Base-by-base conservation (phyloP, 2,888 invertebrate species). In the Argyresthia goedartella region DNA sequence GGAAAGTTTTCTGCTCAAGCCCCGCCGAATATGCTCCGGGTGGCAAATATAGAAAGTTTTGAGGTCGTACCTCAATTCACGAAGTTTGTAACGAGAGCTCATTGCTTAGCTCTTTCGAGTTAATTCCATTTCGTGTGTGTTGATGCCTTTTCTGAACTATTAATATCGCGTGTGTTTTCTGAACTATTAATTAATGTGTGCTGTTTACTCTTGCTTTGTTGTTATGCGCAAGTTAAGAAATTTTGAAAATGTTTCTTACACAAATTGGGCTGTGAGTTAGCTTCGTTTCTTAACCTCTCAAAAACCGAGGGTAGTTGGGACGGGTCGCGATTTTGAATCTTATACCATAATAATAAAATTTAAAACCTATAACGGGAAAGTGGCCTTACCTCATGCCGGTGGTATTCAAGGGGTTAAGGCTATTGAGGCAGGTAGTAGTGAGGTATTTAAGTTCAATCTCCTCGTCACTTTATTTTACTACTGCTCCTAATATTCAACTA, bases 31-130 rank as follows among this genome's bases (percentile, higher is more conserved):
- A 49, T 49, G 49, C 15, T 49, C 42, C 11, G 11, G 42, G 25
- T 16, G 41, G 25, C 11, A 49, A 49, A 51, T 44, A 48, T 15
- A 53, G 49, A 53, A 47, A 52, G 42, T 57, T 57, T 44, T 50
- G 49, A 53, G 52, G 46, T 53, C 53, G 34, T 50, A 15, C 48
- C 48, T 41, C 49, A 25, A 41, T 49, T 41, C 10, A 25, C 33
- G 33, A 34, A 46, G 46, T 46, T 46, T 10, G 25, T n/a, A 25
- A 34, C 46, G 49, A 41, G 39, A 41, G 25, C 25, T 49, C 41
- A 25, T 33, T 46, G n/a, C 25, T 2, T 46, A n/a, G 33, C 46
- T 16, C 14, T n/a, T 13, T 15, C 6, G 44, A 4, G 44, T 44
- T 44, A 44, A 44, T 44, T 44, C 44, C 14, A 44, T 44, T 44